These are phyloP conservation scores for Etia nguti DNA, from an alignment of 2,113 vertebrate species.

Conservation along the genomic window DNA sequence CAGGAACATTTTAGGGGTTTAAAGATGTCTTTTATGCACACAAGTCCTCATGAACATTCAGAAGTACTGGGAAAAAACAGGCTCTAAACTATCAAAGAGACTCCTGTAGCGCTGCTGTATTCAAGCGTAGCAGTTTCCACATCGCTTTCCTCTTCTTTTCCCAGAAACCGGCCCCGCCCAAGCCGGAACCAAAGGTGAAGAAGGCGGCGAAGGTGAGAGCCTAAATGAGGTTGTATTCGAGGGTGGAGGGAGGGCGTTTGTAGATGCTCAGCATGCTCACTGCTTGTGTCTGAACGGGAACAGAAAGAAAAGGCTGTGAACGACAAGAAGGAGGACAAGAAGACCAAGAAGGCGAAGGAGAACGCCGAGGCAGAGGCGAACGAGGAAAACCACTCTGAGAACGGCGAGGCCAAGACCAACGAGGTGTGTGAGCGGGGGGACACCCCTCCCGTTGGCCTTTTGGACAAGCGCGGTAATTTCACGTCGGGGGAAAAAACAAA, in stretches of 20 bases:
- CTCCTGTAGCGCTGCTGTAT: not conserved
- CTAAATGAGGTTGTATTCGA: accelerated
- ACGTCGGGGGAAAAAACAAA: not conserved
- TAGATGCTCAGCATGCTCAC: not conserved
- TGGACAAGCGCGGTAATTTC: not conserved
- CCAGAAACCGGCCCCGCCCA: constrained; percentile 78
- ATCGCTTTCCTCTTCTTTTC: not conserved
- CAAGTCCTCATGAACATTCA: not conserved
- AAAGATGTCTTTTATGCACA: not conserved
- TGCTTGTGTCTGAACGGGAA: not conserved
- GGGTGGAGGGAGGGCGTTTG: not conserved
- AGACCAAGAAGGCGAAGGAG: constrained; percentile 84
- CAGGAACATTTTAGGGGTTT: not conserved
- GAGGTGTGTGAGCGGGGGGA: constrained; percentile 68
- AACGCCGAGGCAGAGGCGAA: constrained; percentile 83
- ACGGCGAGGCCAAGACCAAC: constrained; percentile 88
- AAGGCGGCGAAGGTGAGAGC: constrained; percentile 83
- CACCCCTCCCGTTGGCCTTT: too few relatives aligned
- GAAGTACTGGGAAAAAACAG: not conserved
- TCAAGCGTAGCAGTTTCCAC: not conserved
- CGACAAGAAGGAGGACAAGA: constrained; percentile 86
- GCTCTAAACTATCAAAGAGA: not conserved
- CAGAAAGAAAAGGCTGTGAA: constrained; percentile 90
- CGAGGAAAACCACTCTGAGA: constrained; percentile 91
- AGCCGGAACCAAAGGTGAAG: constrained; percentile 85